Conservation (phyloP, 2,888 invertebrate genomes). For the Dryococelus australis region DNA sequence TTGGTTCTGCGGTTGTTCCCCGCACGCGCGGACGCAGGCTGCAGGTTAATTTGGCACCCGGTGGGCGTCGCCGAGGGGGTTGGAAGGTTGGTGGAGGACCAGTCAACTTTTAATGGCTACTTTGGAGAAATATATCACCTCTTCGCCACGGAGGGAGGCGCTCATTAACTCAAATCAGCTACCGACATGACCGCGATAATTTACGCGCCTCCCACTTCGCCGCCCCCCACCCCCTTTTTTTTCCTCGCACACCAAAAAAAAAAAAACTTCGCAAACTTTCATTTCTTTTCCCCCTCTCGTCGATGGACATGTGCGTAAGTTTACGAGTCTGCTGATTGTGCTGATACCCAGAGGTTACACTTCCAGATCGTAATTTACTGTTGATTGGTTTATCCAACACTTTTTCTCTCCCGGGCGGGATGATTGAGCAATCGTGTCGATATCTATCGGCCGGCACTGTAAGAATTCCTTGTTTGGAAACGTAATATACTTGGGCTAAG, state of each 20-base stretch:
- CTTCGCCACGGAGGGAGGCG: neutral
- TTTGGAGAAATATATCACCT: constrained; percentile 8
- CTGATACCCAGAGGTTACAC: neutral
- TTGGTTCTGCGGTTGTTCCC: neutral
- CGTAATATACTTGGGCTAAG: too few relatives aligned
- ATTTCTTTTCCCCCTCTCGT: neutral
- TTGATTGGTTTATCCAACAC: too few relatives aligned
- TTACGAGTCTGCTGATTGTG: neutral
- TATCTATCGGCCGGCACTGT: too few relatives aligned
- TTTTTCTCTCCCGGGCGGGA: too few relatives aligned
- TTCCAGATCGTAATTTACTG: neutral
- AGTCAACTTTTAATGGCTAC: neutral
- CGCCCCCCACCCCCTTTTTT: neutral
- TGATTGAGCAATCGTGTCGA: too few relatives aligned
- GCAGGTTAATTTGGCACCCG: neutral
- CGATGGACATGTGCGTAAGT: neutral
- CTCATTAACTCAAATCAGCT: neutral
- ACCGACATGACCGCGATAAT: neutral
- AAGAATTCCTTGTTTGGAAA: too few relatives aligned
- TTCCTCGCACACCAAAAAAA: too few relatives aligned
- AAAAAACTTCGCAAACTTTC: neutral
- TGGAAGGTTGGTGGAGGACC: neutral
- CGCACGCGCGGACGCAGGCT: neutral
- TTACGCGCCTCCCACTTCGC: neutral
- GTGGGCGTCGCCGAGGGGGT: neutral